phyloP scores from a whole-genome alignment of 2,113 vertebrate species.

The Tonatia bakeri region DNA sequence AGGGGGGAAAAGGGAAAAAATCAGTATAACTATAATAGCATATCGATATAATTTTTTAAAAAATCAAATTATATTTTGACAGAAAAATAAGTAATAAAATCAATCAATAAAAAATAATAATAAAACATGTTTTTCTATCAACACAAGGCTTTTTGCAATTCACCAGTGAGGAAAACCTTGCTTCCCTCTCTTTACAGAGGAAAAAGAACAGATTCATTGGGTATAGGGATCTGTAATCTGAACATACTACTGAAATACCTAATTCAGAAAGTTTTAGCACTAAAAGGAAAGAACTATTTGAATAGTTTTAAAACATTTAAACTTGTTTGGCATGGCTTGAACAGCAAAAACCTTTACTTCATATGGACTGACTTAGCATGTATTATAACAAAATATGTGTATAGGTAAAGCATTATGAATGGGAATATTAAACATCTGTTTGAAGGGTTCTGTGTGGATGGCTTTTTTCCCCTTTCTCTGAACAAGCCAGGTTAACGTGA shows the following conservation, averaged over 20 bases:
- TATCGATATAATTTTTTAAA: too few species aligned
- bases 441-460: not conserved
- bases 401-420: not conserved
- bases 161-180: not conserved
- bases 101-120: too few species aligned
- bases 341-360: not conserved
- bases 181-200: not conserved
- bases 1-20: too few species aligned
- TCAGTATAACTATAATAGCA: too few species aligned
- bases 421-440: not conserved
- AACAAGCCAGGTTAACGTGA: not conserved
- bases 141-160: not conserved
- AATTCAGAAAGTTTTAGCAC: not conserved
- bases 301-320: not conserved
- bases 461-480: not conserved
- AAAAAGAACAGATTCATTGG: not conserved
- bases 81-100: too few species aligned
- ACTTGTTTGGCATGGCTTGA: not conserved
- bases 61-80: too few species aligned
- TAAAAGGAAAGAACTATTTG: not conserved
- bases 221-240: not conserved
- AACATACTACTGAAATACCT: not conserved
- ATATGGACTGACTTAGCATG: not conserved
- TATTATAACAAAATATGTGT: not conserved
- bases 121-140: not conserved